phyloP scores from a whole-genome alignment of 2,888 invertebrate genomes.

The Glaucopsyche alexis region DNA sequence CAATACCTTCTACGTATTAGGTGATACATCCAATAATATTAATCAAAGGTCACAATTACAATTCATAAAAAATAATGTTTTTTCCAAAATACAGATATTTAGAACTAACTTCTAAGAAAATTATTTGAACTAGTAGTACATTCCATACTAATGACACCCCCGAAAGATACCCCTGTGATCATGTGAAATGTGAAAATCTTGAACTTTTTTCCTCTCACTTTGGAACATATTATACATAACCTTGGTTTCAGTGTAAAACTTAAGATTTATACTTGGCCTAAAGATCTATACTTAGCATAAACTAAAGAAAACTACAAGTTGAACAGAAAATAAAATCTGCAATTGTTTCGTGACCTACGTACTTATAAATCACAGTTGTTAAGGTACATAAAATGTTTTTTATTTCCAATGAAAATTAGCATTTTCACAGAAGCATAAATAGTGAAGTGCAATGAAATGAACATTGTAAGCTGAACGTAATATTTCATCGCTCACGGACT shows the following conservation, averaged over 20 bases:
- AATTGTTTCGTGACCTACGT: conserved; percentile 16
- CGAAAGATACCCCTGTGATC: no score
- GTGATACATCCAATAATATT: neutral
- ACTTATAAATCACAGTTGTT: conserved; percentile 25
- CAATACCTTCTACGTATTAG: neutral
- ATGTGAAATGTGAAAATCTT: no score
- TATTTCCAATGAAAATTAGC: conserved; percentile 26
- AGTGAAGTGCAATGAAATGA: conserved; percentile 24
- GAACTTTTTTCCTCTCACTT: neutral
- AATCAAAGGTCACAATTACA: neutral
- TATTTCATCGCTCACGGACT: conserved; percentile 15
- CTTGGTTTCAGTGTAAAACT: neutral
- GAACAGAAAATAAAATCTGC: conserved; percentile 16
- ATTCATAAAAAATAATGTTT: no score
- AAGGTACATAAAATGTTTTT: conserved; percentile 26
- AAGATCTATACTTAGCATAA: neutral
- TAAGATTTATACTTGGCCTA: neutral
- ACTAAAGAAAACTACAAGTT: neutral
- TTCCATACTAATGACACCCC: no score
- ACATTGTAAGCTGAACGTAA: conserved; percentile 30
- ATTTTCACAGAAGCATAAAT: conserved; percentile 28
- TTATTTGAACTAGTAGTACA: no score
- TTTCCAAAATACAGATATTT: no score
- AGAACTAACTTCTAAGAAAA: no score
- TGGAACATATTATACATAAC: neutral